Evolutionary conservation across 2,113 vertebrate species (phyloP), one percentile per base, ranked within the genome.

Genomic region (Phaethornis superciliosus): DNA sequence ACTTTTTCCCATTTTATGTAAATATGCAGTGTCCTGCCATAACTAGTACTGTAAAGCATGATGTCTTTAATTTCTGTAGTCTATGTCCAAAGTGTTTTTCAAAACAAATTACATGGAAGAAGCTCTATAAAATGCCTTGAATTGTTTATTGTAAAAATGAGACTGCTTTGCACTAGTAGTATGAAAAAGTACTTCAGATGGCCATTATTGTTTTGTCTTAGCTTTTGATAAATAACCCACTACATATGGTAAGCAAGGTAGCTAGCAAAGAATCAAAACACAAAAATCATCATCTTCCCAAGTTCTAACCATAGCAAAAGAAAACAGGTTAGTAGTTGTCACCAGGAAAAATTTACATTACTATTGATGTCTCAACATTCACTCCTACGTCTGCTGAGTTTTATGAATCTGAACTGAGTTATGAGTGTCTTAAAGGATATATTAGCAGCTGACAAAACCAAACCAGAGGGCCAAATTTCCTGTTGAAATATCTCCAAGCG

Each of bases 61-160:
- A 77, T 59, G 69, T 92, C 80, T 94, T 92, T 93, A 83, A 74
- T 88, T 88, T 70, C 32, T 79, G 26, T 82, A 67, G 60, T 88
- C 82, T 94, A 42, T 75, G 44, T 59, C 46, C 46, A 88, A 88
- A 87, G 77, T 12, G 4, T 95, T 96, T 94, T 96, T 79, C 67
- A 94, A 97, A 96, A 92, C 64, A 94, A n/a, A 59, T 2, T 3
- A 8, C 68, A 65, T 56, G 76, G 89, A 95, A 85, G 49, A 83
- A 96, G 51, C 14, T 88, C 56, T 74, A 52, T 40, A 90, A 97
- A 81, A 90, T 60, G 76, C 80, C 81, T 90, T 81, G 83, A 94
- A 97, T 82, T 92, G 63, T 96, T 96, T 91, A 60, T 77, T 75
- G 89, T 70, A 64, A 91, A 91, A 96, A 86, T 81, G 88, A 62